These are phyloP conservation scores for Cyprinodon tularosa DNA, from an alignment of 2,113 vertebrate species.

Conservation along the genomic window DNA sequence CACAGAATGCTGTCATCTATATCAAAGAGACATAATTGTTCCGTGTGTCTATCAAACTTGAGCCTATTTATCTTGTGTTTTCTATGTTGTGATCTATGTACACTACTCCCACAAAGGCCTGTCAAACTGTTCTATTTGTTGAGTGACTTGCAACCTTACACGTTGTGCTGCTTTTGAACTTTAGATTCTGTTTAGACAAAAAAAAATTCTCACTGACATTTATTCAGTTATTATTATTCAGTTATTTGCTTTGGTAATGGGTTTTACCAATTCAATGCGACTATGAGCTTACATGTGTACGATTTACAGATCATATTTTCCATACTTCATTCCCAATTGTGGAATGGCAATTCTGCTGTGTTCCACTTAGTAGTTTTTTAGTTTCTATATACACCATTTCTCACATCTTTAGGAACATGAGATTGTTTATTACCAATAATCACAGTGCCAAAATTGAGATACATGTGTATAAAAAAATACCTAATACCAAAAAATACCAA, in stretches of 20 bases:
- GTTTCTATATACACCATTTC: constrained; percentile 47
- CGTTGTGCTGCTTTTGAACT: constrained; percentile 60
- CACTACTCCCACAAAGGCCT: constrained; percentile 64
- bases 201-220: constrained; percentile 31
- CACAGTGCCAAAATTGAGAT: constrained; percentile 68
- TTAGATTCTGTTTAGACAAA: constrained; percentile 30
- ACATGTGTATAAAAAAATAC: constrained; percentile 46
- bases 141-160: constrained; percentile 50
- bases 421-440: constrained; percentile 50
- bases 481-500: too few species aligned
- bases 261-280: constrained; percentile 34
- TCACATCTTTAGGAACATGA: constrained; percentile 34
- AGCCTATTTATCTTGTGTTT: constrained; percentile 75
- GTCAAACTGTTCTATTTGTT: constrained; percentile 64
- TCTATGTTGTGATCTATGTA: constrained; percentile 74
- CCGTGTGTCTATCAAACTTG: constrained; percentile 58
- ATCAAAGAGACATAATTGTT: constrained; percentile 63
- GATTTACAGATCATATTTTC: constrained; percentile 23
- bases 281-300: constrained; percentile 22
- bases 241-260: constrained; percentile 29
- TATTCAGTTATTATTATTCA: constrained; percentile 5
- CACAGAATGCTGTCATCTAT: constrained; percentile 56
- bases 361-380: constrained; percentile 51
- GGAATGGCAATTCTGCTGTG: constrained; percentile 51
- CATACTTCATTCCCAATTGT: constrained; percentile 38